Percentiles rank a stretch among this genome's conserved stretches.
phyloP scores from a whole-genome alignment of 2,113 vertebrate genomes.

The Nicator chloris region DNA sequence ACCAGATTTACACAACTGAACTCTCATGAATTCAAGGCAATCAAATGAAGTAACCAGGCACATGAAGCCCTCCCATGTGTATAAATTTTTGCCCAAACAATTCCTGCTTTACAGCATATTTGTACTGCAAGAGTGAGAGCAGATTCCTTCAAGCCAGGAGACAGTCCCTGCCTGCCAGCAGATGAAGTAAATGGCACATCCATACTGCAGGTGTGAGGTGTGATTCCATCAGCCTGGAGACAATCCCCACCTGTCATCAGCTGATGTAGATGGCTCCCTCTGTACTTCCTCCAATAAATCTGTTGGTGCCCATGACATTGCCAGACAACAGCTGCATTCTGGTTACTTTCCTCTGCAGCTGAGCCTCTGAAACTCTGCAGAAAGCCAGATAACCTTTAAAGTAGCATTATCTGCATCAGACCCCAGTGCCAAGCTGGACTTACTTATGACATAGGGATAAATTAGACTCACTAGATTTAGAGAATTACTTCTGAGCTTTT shows the following conservation, averaged over 20 bases:
- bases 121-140: not conserved
- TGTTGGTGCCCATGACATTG: not conserved
- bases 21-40: not conserved
- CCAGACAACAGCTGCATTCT: not conserved
- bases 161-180: not conserved
- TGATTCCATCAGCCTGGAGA: not conserved
- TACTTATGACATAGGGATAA: slow-evolving; percentile 9
- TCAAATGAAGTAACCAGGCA: not conserved
- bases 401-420: slow-evolving; percentile 4
- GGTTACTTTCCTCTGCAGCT: not conserved
- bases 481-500: slow-evolving; percentile 40
- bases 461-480: slow-evolving; percentile 6
- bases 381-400: slow-evolving; percentile 22
- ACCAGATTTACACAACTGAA: not conserved
- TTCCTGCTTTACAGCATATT: not conserved
- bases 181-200: not conserved
- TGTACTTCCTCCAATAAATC: not conserved
- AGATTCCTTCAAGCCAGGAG: not conserved
- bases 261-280: not conserved
- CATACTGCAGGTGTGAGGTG: not conserved
- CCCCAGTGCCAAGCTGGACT: not conserved
- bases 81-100: not conserved
- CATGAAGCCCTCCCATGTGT: not conserved
- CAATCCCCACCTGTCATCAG: not conserved
- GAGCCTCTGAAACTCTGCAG: not conserved